phyloP scores from a whole-genome alignment of 1,140 invertebrate genomes.

The Dendroctonus ponderosae region DNA sequence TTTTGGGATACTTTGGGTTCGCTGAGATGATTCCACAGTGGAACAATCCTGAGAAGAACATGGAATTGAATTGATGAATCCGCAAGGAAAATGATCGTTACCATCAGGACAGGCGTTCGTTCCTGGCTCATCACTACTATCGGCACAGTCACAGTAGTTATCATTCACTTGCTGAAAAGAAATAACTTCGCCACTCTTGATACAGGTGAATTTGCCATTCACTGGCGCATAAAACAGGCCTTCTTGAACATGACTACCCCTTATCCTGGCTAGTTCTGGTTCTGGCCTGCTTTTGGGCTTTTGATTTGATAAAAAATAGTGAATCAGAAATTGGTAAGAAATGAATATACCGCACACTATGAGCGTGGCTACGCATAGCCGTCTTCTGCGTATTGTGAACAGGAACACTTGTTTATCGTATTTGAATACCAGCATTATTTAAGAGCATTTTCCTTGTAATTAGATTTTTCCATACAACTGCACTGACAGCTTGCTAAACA shows the following conservation, averaged over 20 bases:
- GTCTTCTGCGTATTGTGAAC: slow-evolving; percentile 25
- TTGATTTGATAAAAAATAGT: slow-evolving; percentile 31
- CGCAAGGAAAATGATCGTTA: slow-evolving; percentile 26
- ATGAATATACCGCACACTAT: slow-evolving; percentile 40
- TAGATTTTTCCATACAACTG: too few species aligned
- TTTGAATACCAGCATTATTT: slow-evolving; percentile 12
- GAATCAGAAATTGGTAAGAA: slow-evolving; percentile 42
- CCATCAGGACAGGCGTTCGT: slow-evolving; percentile 60
- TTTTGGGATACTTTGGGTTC: slow-evolving; percentile 46
- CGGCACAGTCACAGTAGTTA: slow-evolving; percentile 96
- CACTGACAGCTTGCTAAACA: too few species aligned
- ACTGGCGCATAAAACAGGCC: slow-evolving; percentile 48
- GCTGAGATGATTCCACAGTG: slow-evolving; percentile 19
- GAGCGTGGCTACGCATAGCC: slow-evolving; percentile 28
- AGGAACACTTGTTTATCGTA: slow-evolving; percentile 7
- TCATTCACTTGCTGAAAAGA: slow-evolving; percentile 82
- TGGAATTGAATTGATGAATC: slow-evolving; percentile 1
- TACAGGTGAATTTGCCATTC: slow-evolving; percentile 52
- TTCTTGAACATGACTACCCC: slow-evolving; percentile 45
- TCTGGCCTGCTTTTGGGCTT: not conserved
- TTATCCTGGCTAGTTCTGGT: slow-evolving; percentile 24
- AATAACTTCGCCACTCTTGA: slow-evolving; percentile 49
- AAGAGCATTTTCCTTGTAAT: not conserved
- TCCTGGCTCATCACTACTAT: slow-evolving; percentile 95
- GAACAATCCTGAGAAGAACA: slow-evolving; percentile 26